A percentile compares a stretch with the other conserved stretches of the same genome.
These are phyloP conservation scores for Holothuria scabra DNA, from an alignment of 53 echinoderm and acorn worm species.

Conservation along the genomic window DNA sequence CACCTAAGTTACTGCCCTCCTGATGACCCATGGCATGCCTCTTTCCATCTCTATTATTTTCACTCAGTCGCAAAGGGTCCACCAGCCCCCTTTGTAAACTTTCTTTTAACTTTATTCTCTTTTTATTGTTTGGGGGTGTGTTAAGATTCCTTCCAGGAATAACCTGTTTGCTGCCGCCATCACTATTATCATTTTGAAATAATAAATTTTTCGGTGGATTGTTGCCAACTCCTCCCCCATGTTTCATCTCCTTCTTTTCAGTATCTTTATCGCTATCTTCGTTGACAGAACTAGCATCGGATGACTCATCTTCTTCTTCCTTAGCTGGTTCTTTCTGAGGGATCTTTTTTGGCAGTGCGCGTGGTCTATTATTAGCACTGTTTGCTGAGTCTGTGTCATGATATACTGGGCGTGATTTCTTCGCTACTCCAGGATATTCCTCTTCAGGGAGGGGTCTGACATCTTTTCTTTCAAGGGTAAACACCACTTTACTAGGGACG, in stretches of 20 bases:
- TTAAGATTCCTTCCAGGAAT: conserved; percentile 27
- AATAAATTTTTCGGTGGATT: conserved; percentile 3
- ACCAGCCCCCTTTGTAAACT: conserved; percentile 6
- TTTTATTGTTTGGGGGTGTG: conserved; percentile 24
- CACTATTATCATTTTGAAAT: conserved; percentile 3
- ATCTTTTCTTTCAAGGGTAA: too few species aligned
- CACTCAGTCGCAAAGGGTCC: conserved; percentile 59
- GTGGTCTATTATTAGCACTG: not conserved
- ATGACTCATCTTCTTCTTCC: conserved; percentile 47
- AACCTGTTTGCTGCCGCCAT: conserved; percentile 5
- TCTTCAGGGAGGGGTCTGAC: conserved; percentile 68
- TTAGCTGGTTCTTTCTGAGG: conserved; percentile 45
- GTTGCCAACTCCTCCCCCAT: not conserved
- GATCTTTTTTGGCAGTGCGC: not conserved
- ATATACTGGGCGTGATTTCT: conserved; percentile 25
- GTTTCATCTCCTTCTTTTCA: not conserved
- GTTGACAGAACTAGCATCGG: conserved; percentile 27
- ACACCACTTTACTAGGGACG: too few species aligned
- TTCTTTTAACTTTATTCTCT: conserved; percentile 12
- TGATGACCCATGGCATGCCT: conserved; percentile 68
- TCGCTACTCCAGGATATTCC: conserved; percentile 61
- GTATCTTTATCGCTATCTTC: conserved; percentile 6
- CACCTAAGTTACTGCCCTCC: conserved; percentile 50
- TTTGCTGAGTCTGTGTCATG: conserved; percentile 28
- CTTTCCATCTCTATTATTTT: conserved; percentile 54